Evolutionary conservation across 2,113 vertebrate genomes (phyloP).

Genomic region (cattle (Bos taurus)): ARS-UCD2.0 NC_037343.1:8424001-8424500

Average conservation of each 20-base stretch:
- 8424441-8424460: not conserved
- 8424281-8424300: no score
- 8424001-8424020: no score
- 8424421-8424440: no score
- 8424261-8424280: no score
- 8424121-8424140: not conserved
- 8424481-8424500: not conserved
- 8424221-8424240: not conserved
- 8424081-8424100: not conserved
- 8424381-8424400: not conserved
- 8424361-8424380: no score
- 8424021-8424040: fast-evolving
- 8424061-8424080: no score
- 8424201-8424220: not conserved
- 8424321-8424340: no score
- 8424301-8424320: no score
- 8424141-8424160: not conserved
- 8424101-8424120: not conserved
- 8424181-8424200: not conserved
- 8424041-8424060: not conserved
- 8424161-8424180: not conserved
- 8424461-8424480: not conserved
- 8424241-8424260: not conserved
- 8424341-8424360: no score
- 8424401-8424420: no score